Percentiles rank a stretch among this genome's conserved stretches.
phyloP scores from a whole-genome alignment of 37 sponge, comb jelly and placozoan genomes.

The Chondrilla cf. caribensis region DNA sequence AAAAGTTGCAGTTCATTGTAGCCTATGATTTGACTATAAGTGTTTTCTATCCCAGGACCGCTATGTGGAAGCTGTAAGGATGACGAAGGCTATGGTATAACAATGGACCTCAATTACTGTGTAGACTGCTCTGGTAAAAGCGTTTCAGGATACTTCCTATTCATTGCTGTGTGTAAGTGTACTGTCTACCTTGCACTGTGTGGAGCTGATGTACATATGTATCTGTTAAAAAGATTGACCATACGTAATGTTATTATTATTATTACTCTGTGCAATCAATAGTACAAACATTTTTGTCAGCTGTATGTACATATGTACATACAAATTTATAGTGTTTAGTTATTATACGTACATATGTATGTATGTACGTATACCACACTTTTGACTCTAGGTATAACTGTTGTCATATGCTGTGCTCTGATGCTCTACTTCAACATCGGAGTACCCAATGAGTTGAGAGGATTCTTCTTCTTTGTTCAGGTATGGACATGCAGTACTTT shows the following conservation, averaged over 20 bases:
- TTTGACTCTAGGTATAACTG: neutral
- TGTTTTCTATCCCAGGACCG: slow-evolving; percentile 22
- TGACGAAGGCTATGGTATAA: slow-evolving; percentile 28
- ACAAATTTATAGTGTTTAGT: no score
- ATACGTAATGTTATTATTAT: no score
- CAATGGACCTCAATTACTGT: slow-evolving; percentile 62
- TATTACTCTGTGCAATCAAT: no score
- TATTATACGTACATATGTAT: no score
- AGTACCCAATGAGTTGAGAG: no score
- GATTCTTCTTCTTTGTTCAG: slow-evolving; percentile 74
- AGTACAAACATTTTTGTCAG: no score
- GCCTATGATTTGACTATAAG: no score
- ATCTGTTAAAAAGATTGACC: no score
- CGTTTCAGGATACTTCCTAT: slow-evolving; percentile 38
- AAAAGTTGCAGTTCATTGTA: no score
- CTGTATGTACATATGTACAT: no score
- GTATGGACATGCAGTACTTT: neutral
- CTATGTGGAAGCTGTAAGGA: slow-evolving; percentile 48
- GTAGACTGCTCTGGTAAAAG: neutral
- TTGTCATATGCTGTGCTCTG: neutral
- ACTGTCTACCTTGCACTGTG: neutral
- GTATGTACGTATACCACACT: no score
- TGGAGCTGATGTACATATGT: neutral
- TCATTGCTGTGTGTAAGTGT: slow-evolving; percentile 31
- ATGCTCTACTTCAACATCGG: slow-evolving; percentile 4